phyloP scores from a whole-genome alignment of 92 coral and sea anemone genomes.

The Palythoa grandis region DNA sequence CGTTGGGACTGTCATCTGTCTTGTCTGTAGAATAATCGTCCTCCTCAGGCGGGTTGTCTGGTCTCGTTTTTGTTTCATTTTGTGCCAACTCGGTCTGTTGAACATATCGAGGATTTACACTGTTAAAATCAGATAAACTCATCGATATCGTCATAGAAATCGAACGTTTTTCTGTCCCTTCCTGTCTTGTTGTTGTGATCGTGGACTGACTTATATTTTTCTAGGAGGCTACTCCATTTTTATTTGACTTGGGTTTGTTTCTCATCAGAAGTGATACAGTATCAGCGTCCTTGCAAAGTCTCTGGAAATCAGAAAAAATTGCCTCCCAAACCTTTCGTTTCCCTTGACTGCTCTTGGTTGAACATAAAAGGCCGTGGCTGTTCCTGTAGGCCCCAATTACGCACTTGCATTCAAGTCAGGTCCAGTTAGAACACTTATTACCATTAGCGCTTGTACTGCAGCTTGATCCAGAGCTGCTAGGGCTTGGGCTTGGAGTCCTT shows the following conservation, averaged over 20 bases:
- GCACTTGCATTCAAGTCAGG: constrained; percentile 49
- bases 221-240: constrained; percentile 53
- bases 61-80: neutral
- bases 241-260: constrained; percentile 49
- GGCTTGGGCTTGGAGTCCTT: constrained; percentile 17
- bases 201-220: constrained; percentile 48
- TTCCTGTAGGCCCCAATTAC: constrained; percentile 51
- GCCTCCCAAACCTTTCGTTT: constrained; percentile 46
- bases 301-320: constrained; percentile 7
- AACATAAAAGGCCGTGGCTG: constrained; percentile 34
- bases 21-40: constrained; percentile 1
- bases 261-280: constrained; percentile 28
- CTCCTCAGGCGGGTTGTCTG: neutral
- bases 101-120: constrained; percentile 41
- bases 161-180: constrained; percentile 52
- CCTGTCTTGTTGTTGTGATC: constrained; percentile 61
- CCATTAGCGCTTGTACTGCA: constrained; percentile 39
- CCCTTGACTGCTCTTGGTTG: constrained; percentile 55
- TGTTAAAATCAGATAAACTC: constrained; percentile 50
- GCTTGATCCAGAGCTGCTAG: constrained; percentile 30
- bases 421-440: constrained; percentile 57
- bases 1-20: neutral
- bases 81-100: neutral
- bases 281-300: neutral
- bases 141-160: constrained; percentile 47